Evolutionary conservation across 2,797 vertebrate genomes (phyloP).

Genomic region (Cynodonichthys magdalenae): DNA sequence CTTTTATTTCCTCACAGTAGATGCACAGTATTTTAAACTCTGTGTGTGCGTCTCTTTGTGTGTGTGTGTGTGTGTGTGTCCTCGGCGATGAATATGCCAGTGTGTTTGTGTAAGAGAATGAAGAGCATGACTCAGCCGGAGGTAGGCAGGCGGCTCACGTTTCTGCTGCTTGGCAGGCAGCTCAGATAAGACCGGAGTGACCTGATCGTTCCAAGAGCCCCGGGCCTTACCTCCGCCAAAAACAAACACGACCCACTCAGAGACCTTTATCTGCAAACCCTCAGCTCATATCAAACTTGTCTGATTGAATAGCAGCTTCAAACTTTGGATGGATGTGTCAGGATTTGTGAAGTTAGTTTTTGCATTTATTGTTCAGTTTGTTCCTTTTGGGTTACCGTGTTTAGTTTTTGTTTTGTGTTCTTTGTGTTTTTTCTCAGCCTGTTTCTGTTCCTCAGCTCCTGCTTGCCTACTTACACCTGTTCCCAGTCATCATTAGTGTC

Average conservation of each 20-base stretch:
- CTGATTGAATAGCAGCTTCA: neutral
- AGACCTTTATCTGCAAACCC: conserved; percentile 39
- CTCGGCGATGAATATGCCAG: conserved; percentile 39
- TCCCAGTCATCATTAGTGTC: too few species aligned
- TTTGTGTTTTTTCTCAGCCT: too few species aligned
- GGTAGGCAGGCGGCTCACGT: conserved; percentile 67
- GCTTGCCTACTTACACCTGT: too few species aligned
- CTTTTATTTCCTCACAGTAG: conserved; percentile 24
- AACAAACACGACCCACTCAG: conserved; percentile 18
- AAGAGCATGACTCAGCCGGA: conserved; percentile 64
- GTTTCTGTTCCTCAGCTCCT: too few species aligned
- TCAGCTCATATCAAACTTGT: neutral
- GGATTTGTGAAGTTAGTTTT: too few species aligned
- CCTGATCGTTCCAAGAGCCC: conserved; percentile 49
- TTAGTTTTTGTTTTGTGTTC: too few species aligned
- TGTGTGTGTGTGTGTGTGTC: conserved; percentile 16
- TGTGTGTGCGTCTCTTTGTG: neutral
- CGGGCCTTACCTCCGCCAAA: conserved; percentile 44
- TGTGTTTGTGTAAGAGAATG: conserved; percentile 61
- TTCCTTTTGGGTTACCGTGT: too few species aligned
- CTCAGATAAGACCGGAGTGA: conserved; percentile 57
- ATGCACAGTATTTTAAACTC: conserved; percentile 18
- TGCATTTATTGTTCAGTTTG: too few species aligned
- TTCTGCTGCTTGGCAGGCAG: conserved; percentile 62
- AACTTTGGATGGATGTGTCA: neutral